phyloP scores from a whole-genome alignment of 2,113 vertebrate genomes.

The Urocynchramus pylzowi region DNA sequence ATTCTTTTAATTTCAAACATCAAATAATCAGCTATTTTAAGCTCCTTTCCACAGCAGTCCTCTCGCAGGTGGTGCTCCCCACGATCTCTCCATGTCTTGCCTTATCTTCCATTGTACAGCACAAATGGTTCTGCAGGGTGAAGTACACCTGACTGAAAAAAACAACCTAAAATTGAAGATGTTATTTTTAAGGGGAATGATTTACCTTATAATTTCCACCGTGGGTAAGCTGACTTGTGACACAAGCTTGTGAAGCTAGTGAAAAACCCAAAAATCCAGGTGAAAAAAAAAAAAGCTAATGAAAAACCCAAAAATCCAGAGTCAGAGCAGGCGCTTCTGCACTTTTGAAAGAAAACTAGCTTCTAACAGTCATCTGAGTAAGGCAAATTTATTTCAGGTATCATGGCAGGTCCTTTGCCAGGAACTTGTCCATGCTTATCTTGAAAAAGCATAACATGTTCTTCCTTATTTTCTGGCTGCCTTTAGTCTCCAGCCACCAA shows the following conservation, averaged over 20 bases:
- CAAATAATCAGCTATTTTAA: neutral
- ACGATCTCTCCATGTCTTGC: neutral
- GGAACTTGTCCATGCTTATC: neutral
- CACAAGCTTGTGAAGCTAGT: neutral
- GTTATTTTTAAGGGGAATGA: neutral
- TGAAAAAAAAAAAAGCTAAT: too few species aligned
- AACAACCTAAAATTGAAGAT: neutral
- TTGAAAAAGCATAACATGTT: neutral
- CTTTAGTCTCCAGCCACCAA: neutral
- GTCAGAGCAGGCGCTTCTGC: neutral
- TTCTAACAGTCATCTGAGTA: neutral
- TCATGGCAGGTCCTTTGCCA: neutral
- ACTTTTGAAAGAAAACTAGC: neutral
- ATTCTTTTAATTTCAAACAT: neutral
- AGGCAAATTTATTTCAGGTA: neutral
- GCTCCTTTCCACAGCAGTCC: neutral
- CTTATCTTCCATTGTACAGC: neutral
- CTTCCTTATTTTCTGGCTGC: neutral
- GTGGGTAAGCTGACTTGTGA: neutral
- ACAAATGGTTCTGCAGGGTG: neutral
- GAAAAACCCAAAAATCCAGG: neutral
- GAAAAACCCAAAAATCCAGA: neutral
- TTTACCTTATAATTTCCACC: neutral
- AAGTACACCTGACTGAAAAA: neutral
- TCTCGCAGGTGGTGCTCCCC: neutral